These are phyloP conservation scores for Drosophila erecta DNA, from an alignment of 1,140 invertebrate genomes.

Conservation along the genomic window DNA sequence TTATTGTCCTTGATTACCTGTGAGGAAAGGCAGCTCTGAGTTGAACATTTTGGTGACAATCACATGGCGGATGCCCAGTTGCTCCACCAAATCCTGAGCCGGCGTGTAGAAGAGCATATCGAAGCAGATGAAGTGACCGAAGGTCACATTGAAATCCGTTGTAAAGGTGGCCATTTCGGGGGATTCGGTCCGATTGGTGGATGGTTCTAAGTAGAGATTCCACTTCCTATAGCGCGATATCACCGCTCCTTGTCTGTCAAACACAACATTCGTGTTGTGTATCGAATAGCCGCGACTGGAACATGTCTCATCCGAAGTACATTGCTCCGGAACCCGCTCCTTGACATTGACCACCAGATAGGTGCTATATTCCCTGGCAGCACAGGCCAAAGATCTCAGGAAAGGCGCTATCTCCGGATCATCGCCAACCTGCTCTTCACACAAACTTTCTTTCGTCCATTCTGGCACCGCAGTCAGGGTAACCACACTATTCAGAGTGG, in stretches of 20 bases:
- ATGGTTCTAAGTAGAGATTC: constrained; percentile 87
- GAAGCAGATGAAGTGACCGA: constrained; percentile 92
- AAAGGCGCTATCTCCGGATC: constrained; percentile 44
- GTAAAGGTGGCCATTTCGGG: constrained; percentile 87
- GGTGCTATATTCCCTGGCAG: constrained; percentile 42
- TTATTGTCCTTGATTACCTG: constrained; percentile 84
- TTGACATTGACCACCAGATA: constrained; percentile 91
- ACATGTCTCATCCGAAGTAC: constrained; percentile 58
- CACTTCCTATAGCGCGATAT: constrained; percentile 90
- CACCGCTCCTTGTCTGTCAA: constrained; percentile 87
- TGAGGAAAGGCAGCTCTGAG: constrained; percentile 89
- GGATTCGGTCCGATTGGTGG: constrained; percentile 48
- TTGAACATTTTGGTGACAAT: constrained; percentile 90
- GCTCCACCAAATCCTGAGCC: constrained; percentile 62
- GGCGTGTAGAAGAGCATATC: constrained; percentile 91
- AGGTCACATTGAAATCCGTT: constrained; percentile 93
- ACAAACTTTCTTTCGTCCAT: constrained; percentile 32
- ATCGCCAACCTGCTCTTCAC: neutral
- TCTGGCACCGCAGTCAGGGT: constrained; percentile 64
- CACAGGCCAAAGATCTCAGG: constrained; percentile 61
- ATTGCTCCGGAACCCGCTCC: constrained; percentile 86
- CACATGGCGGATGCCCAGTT: constrained; percentile 87
- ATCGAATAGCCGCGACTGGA: constrained; percentile 84
- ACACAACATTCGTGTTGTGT: constrained; percentile 91
- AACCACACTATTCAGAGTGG: constrained; percentile 83